Percentiles rank a stretch among this genome's conserved stretches.
Conservation (phyloP, 2,797 vertebrate genomes). For the Botia almorhae region DNA sequence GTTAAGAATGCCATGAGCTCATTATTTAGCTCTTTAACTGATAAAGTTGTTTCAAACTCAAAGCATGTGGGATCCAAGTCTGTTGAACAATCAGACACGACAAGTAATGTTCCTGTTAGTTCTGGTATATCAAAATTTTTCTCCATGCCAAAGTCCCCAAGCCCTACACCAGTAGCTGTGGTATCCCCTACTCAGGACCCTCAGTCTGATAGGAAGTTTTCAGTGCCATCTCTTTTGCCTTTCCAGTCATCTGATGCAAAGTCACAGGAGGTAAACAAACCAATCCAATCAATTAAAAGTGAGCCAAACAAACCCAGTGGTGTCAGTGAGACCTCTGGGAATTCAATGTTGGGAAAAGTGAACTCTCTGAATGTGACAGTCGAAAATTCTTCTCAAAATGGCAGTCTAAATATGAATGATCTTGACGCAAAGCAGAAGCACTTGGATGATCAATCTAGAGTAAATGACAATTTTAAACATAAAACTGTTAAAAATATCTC, state of each 20-base stretch:
- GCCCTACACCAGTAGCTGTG: slow-evolving; percentile 69
- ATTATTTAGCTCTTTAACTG: slow-evolving; percentile 84
- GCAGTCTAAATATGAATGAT: slow-evolving; percentile 48
- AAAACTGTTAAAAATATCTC: slow-evolving; percentile 40
- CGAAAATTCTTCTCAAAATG: slow-evolving; percentile 41
- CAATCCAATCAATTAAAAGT: slow-evolving; percentile 43
- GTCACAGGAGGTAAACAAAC: slow-evolving; percentile 52
- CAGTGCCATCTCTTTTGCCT: slow-evolving; percentile 65
- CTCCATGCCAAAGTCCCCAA: slow-evolving; percentile 75
- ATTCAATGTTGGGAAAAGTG: slow-evolving; percentile 81
- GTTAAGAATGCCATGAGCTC: slow-evolving; percentile 88
- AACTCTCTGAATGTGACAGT: slow-evolving; percentile 51
- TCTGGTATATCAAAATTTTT: slow-evolving; percentile 78
- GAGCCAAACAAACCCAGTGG: slow-evolving; percentile 30
- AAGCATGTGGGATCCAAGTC: slow-evolving; percentile 77
- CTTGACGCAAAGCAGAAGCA: slow-evolving; percentile 28
- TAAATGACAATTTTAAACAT: slow-evolving; percentile 49
- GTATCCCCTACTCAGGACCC: slow-evolving; percentile 76
- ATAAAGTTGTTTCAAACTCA: slow-evolving; percentile 79
- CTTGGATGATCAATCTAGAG: slow-evolving; percentile 30
- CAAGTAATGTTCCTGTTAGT: slow-evolving; percentile 66
- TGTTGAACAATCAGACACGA: slow-evolving; percentile 70
- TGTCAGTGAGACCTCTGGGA: slow-evolving; percentile 66
- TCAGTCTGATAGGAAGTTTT: slow-evolving; percentile 69
- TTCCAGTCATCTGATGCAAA: slow-evolving; percentile 67